Evolutionary conservation across 1,140 invertebrate species (phyloP).

Genomic region (Theocolax elegans): DNA sequence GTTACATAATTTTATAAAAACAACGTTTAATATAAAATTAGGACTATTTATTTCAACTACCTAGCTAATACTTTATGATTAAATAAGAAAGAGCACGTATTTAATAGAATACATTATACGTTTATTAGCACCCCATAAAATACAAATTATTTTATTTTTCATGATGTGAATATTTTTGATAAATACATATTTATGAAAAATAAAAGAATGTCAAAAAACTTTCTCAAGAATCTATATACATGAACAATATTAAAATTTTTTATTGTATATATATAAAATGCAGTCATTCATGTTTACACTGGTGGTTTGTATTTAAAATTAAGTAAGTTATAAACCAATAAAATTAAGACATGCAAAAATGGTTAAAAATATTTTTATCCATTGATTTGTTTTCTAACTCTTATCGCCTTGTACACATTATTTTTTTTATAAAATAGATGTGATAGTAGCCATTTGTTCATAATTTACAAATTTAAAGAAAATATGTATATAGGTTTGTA

Average conservation of each 20-base stretch:
- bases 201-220: slow-evolving; percentile 28
- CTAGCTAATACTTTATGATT: neutral
- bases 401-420: slow-evolving; percentile 1
- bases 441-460: slow-evolving; percentile 9
- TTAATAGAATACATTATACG: slow-evolving; percentile 34
- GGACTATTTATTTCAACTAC: neutral
- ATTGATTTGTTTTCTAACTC: slow-evolving; percentile 1
- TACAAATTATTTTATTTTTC: slow-evolving; percentile 36
- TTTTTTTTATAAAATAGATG: slow-evolving; percentile 34
- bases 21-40: neutral
- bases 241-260: slow-evolving; percentile 22
- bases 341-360: slow-evolving; percentile 12
- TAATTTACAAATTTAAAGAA: slow-evolving; percentile 30
- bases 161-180: neutral
- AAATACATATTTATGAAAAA: slow-evolving; percentile 17
- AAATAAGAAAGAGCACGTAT: slow-evolving; percentile 1
- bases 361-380: neutral
- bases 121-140: slow-evolving; percentile 38
- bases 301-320: neutral
- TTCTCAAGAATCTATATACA: slow-evolving; percentile 30
- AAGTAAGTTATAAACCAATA: slow-evolving; percentile 6
- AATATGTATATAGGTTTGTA: slow-evolving; percentile 42
- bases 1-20: slow-evolving; percentile 38
- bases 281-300: slow-evolving; percentile 21
- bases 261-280: slow-evolving; percentile 31